Evolutionary conservation across 23 tunicate genomes (phyloP).

Genomic region (Styela clava): DNA sequence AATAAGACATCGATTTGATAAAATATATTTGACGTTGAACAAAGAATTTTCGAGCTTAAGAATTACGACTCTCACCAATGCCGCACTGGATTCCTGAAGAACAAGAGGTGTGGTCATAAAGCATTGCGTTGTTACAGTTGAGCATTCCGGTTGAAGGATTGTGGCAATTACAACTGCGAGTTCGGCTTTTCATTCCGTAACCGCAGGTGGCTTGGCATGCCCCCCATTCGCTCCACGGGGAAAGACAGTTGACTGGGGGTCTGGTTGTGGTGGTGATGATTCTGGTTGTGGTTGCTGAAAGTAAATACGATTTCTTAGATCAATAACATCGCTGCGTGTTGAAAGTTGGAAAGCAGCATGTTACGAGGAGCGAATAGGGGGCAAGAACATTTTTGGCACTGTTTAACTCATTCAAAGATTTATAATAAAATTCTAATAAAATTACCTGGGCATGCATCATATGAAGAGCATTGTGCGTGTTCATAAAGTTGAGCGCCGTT

Average conservation of each 20-base stretch:
- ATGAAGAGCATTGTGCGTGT: neutral
- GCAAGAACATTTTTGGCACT: too few relatives aligned
- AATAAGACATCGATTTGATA: too few relatives aligned
- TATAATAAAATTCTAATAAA: too few relatives aligned
- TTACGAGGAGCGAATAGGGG: too few relatives aligned
- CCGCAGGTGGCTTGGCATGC: constrained; percentile 44
- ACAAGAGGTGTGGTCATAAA: neutral
- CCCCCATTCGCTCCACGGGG: constrained; percentile 34
- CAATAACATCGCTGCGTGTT: too few relatives aligned
- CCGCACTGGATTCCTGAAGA: neutral
- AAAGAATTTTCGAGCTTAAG: neutral
- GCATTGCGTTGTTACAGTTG: neutral
- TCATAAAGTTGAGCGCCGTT: neutral
- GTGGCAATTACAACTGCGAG: constrained; percentile 31
- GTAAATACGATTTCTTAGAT: too few relatives aligned
- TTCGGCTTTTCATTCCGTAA: constrained; percentile 24
- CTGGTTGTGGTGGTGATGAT: neutral
- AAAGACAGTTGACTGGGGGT: constrained; percentile 33
- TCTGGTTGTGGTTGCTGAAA: neutral
- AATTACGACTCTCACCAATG: neutral
- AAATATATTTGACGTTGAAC: too few relatives aligned
- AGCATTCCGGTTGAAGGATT: neutral
- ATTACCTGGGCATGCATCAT: neutral
- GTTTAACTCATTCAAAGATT: too few relatives aligned
- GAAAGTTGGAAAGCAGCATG: too few relatives aligned